Base-by-base conservation (phyloP, 2,888 invertebrate genomes). In the Augochlorella aurata region DNA sequence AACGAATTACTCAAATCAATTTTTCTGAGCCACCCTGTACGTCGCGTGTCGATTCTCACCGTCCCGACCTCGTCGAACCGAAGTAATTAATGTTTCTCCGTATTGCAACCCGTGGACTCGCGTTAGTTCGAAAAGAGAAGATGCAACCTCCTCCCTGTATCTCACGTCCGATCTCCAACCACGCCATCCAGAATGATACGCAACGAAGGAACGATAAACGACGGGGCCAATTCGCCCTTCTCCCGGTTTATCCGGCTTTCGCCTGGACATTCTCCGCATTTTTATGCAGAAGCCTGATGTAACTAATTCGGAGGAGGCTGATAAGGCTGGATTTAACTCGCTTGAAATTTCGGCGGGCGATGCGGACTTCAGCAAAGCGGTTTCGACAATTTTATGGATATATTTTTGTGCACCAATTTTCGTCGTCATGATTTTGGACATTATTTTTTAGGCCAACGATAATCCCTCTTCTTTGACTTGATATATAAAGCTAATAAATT, bases 121-220 rank as follows among this genome's bases (percentile, higher is more conserved):
- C 45, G 10, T 72, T 29, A 29, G 29, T 29, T 29, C 29, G 29
- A 29, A 3, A 29, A 29, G 29, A 29, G 45, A 24, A 47, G 38
- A 16, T 47, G 49, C 61, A 5, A 8, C 9, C 16, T 3, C 49
- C 18, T 18, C 68, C 38, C 9, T 38, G 49, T 77, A 78, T 80
- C 72, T 68, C 78, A 80, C 78, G 80, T 80, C 52, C 73, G 68
- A 73, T 78, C 79, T 78, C 68, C 67, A 49, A 78, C 49, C 67
- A 49, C 47, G 50, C 47, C 61, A 21, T 4, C 29, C 61, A 14
- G 45, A 68, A 21, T 61, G 78, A 78, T 67, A 68, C 68, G 14
- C 49, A 14, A 18, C 24, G 16, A 63, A 63, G 24, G 24, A 68
- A 67, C 49, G 66, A 70, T 66, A 66, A 79, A 54, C 69, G 10